Evolutionary conservation across 2,888 invertebrate genomes (phyloP).

Genomic region (Caradrina kadenii): DNA sequence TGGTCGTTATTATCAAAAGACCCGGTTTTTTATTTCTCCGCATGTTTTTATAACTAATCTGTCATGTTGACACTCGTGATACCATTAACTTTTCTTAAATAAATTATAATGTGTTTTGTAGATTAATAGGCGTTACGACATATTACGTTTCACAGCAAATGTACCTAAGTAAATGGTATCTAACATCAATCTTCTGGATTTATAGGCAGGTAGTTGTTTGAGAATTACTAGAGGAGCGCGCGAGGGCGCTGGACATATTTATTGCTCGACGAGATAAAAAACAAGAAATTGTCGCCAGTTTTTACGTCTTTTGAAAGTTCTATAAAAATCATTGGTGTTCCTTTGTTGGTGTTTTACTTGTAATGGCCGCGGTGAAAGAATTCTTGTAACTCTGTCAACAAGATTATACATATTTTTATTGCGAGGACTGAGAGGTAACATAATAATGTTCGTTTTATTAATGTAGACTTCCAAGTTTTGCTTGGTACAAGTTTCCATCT

Average conservation of each 20-base stretch:
- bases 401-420: conserved; percentile 66
- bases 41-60: conserved; percentile 63
- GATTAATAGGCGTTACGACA: conserved; percentile 85
- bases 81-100: conserved; percentile 74
- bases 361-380: conserved; percentile 76
- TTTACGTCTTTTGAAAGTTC: conserved; percentile 78
- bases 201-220: conserved; percentile 80
- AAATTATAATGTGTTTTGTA: conserved; percentile 77
- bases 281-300: conserved; percentile 79
- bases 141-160: conserved; percentile 84
- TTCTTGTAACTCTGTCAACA: conserved; percentile 77
- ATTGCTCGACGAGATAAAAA: conserved; percentile 83
- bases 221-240: conserved; percentile 76
- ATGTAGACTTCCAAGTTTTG: conserved; percentile 55
- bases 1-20: conserved; percentile 45
- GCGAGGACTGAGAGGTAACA: conserved; percentile 36
- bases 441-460: conserved; percentile 46
- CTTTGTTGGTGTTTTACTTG: conserved; percentile 68
- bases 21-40: conserved; percentile 55
- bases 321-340: conserved; percentile 69
- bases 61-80: conserved; percentile 72
- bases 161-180: conserved; percentile 85
- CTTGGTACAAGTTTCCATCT: conserved; percentile 71
- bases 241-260: conserved; percentile 86
- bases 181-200: conserved; percentile 87